phyloP scores from a whole-genome alignment of 2,888 invertebrate genomes.

The Pollenia griseotomentosa region DNA sequence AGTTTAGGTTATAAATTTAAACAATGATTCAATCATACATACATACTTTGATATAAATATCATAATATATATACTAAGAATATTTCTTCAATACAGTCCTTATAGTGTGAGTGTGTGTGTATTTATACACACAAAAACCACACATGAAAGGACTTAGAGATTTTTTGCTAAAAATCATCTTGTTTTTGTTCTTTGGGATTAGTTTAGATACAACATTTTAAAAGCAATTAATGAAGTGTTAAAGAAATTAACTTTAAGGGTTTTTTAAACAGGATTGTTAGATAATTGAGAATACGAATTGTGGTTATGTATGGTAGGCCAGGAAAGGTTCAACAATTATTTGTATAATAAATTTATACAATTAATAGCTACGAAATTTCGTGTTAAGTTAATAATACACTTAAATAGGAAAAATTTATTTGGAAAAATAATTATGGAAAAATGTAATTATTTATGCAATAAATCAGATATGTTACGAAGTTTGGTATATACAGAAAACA shows the following conservation, averaged over 20 bases:
- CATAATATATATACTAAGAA: too few relatives aligned
- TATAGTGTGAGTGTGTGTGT: too few relatives aligned
- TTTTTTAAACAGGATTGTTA: not conserved
- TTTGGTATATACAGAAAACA: too few relatives aligned
- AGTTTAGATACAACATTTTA: constrained; percentile 21
- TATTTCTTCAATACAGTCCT: constrained; percentile 12
- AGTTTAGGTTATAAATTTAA: constrained; percentile 43
- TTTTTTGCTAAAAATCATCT: not conserved
- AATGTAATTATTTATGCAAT: too few relatives aligned
- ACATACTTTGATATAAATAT: too few relatives aligned
- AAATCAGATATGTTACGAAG: too few relatives aligned
- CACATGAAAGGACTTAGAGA: too few relatives aligned
- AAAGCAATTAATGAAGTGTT: constrained; percentile 58
- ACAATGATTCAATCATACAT: constrained; percentile 48
- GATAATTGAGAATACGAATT: constrained; percentile 10
- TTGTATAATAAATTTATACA: not conserved
- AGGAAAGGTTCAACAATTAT: not conserved
- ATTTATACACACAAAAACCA: not conserved
- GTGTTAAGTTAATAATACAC: too few relatives aligned
- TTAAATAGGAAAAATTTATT: too few relatives aligned
- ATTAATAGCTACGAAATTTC: too few relatives aligned
- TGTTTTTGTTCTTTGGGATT: not conserved
- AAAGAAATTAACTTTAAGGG: constrained; percentile 36
- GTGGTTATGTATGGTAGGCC: not conserved
- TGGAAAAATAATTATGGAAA: too few relatives aligned